Base-by-base conservation (phyloP, 2,797 vertebrate genomes). In the Chromobotia macracanthus region DNA sequence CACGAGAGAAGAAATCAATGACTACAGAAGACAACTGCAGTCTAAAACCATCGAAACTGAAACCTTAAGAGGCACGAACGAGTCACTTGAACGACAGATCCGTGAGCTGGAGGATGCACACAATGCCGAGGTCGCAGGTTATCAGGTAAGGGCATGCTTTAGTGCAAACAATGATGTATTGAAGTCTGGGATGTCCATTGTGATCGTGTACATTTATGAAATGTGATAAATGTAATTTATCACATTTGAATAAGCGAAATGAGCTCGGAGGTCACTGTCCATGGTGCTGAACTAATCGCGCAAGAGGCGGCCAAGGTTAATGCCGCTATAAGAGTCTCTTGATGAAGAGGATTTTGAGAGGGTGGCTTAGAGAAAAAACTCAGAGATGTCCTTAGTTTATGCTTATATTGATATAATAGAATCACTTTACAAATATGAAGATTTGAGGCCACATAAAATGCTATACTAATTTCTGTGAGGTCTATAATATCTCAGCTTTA, bases 11-110 rank as follows among this genome's bases (percentile, higher is more conserved):
- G 95, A 95, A 83, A 89, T 93, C 75, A 92, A 92, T 10, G 94
- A 95, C 72, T 94, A 91, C 89, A 91, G 95, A 65, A 91, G 95
- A 61, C 94, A 94, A 87, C 91, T 95, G 0, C 95, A 94, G 86
- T 90, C 92, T 0, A 92, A 93, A 65, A 92, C 91, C 61, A 91
- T 93, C 1, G 94, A 95, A 82, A 91, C 90, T 0, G 94, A 95
- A 81, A 92, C 92, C 58, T 89, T 95, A 61, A 90, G 94, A 44
- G 92, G 94, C 1, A 93, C 93, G 78, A 93, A 92, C 38, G 92
- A 94, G 80, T 91, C 94, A 48, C 84, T 95, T 84, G 94, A 95
- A 80, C 88, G 93, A 82, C 94, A 94, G 89, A 90, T 95, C 75
- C 89, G 88, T 75, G 93, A 94, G 84, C 89, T 93, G 89, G 94